Evolutionary conservation across 2,888 invertebrate species (phyloP).

Genomic region (Fabriciana adippe): DNA sequence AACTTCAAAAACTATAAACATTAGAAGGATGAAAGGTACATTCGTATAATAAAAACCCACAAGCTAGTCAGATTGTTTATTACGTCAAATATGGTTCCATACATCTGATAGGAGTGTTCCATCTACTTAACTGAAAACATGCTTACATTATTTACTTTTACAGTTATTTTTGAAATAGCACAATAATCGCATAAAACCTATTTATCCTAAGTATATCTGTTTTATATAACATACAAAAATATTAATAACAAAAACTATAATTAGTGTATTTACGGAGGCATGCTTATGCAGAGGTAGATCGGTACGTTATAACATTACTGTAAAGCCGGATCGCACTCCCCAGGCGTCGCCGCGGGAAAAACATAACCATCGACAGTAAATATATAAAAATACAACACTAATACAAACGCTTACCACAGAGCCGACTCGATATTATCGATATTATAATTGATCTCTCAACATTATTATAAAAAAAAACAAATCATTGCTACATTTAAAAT

Average conservation of each 20-base stretch:
- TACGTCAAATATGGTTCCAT: slow-evolving; percentile 63
- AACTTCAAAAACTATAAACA: too few species aligned
- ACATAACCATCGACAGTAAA: too few species aligned
- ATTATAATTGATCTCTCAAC: background rate
- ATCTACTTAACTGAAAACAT: slow-evolving; percentile 65
- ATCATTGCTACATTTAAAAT: background rate
- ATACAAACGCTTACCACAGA: slow-evolving; percentile 7
- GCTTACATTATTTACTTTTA: slow-evolving; percentile 53
- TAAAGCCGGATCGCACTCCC: slow-evolving; percentile 44
- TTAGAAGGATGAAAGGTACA: too few species aligned
- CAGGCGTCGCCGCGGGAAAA: background rate
- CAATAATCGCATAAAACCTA: slow-evolving; percentile 55
- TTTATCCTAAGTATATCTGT: slow-evolving; percentile 55
- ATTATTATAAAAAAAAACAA: background rate
- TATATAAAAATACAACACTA: slow-evolving; percentile 28
- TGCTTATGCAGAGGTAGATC: slow-evolving; percentile 72
- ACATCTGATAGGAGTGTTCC: slow-evolving; percentile 63
- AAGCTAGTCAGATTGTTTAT: slow-evolving; percentile 76
- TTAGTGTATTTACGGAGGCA: slow-evolving; percentile 71
- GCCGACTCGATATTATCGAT: background rate
- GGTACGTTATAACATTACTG: slow-evolving; percentile 59
- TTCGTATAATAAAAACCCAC: slow-evolving; percentile 31
- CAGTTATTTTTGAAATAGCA: slow-evolving; percentile 45
- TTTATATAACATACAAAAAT: slow-evolving; percentile 72
- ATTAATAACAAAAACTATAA: slow-evolving; percentile 69